Percentiles rank a stretch among this genome's conserved stretches.
These are phyloP conservation scores for Leptopilina clavipes DNA, from an alignment of 1,140 invertebrate genomes.

Conservation along the genomic window DNA sequence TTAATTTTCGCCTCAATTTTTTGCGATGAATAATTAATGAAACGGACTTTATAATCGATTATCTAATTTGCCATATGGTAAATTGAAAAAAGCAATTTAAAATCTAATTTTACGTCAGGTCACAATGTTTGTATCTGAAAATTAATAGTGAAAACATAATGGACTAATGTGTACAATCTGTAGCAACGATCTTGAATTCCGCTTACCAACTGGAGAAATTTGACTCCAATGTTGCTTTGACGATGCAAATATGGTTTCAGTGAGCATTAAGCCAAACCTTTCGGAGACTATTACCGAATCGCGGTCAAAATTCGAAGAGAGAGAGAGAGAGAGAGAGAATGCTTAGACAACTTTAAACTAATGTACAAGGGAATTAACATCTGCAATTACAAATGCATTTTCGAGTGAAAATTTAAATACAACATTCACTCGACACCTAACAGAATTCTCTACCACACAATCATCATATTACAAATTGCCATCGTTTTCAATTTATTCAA, in stretches of 20 bases:
- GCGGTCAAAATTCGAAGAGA: background rate
- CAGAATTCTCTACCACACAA: no score
- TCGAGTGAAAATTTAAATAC: background rate
- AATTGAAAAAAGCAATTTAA: no score
- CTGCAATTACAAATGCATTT: background rate
- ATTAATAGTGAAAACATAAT: constrained; percentile 13
- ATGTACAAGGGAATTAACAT: background rate
- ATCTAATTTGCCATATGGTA: no score
- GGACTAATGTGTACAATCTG: background rate
- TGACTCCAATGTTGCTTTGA: background rate
- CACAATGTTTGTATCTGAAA: background rate
- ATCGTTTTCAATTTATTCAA: no score
- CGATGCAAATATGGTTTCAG: constrained; percentile 25
- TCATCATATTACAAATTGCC: no score
- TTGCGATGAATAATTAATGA: no score
- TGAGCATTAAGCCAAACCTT: constrained; percentile 2
- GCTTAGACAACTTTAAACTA: constrained; percentile 11
- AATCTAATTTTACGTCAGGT: no score
- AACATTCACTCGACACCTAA: no score
- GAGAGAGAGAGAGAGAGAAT: no score
- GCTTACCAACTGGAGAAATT: constrained; percentile 29
- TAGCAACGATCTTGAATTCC: constrained; percentile 4
- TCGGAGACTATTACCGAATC: constrained; percentile 14
- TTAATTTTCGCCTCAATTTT: no score
- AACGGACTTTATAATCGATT: no score